These are phyloP conservation scores for Micronisus gabar DNA, from an alignment of 2,113 vertebrate species.

Conservation along the genomic window DNA sequence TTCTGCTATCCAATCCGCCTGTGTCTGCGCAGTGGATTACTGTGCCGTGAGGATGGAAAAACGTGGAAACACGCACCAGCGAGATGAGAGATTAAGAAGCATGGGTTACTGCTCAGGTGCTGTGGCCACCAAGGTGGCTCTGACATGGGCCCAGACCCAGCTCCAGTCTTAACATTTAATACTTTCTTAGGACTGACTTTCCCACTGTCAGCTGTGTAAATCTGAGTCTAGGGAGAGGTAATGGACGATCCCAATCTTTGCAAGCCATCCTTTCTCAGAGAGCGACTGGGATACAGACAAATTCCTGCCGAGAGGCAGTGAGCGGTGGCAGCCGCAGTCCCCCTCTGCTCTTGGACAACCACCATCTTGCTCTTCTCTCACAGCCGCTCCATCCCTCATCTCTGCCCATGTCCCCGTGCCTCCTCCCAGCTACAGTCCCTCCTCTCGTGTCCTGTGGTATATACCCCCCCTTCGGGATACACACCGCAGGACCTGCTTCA, in stretches of 20 bases:
- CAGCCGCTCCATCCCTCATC: not conserved
- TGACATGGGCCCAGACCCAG: not conserved
- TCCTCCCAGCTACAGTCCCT: not conserved
- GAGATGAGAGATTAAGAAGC: not conserved
- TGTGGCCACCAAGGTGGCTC: not conserved
- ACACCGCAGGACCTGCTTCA: not conserved
- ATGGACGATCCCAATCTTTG: not conserved
- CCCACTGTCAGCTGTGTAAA: not conserved
- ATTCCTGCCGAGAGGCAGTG: not conserved
- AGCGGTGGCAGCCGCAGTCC: accelerated
- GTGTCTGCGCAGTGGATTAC: not conserved
- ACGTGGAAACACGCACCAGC: not conserved
- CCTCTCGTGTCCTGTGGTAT: not conserved
- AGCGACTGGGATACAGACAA: not conserved
- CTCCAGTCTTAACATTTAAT: not conserved
- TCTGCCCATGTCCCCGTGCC: not conserved
- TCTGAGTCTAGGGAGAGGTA: not conserved
- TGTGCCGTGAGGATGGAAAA: not conserved
- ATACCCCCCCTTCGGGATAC: not conserved
- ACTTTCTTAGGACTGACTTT: not conserved
- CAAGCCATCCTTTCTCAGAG: not conserved
- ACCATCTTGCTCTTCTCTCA: not conserved
- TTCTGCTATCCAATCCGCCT: not conserved
- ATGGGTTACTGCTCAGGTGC: not conserved
- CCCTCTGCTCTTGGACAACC: not conserved